Evolutionary conservation across 2,113 vertebrate species (phyloP).

Genomic region (Bagarius yarrelli): DNA sequence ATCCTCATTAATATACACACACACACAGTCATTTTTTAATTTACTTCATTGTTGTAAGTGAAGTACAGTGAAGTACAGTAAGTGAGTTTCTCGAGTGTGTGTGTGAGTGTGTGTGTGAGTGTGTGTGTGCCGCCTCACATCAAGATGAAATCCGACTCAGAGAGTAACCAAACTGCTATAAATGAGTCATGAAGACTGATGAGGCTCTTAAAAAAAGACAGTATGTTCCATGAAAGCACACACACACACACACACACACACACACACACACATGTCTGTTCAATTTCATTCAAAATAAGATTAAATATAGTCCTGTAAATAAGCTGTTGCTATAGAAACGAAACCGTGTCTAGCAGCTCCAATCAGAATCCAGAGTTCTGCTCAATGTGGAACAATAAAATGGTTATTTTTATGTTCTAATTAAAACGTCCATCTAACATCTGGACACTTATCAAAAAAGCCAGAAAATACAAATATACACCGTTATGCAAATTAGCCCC

Average conservation of each 20-base stretch:
- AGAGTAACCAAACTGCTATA: background rate
- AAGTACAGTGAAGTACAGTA: no score
- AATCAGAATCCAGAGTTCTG: background rate
- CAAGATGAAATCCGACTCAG: slow-evolving; percentile 28
- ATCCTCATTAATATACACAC: no score
- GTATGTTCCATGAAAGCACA: background rate
- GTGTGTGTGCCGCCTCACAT: background rate
- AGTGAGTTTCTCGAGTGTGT: background rate
- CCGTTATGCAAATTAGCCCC: background rate
- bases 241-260: background rate
- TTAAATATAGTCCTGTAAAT: background rate
- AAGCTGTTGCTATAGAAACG: background rate
- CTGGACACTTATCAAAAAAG: background rate
- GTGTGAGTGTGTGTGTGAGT: slow-evolving; percentile 1
- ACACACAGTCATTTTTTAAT: no score
- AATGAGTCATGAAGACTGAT: slow-evolving; percentile 44
- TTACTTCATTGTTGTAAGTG: no score
- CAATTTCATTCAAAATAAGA: no score
- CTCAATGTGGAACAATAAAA: background rate
- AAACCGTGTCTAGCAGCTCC: background rate
- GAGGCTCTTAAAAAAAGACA: background rate
- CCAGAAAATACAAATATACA: background rate
- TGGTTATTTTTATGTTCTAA: background rate
- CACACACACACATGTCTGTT: no score
- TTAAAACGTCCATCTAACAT: background rate